phyloP scores from a whole-genome alignment of 2,797 vertebrate species.

The Smutsia gigantea region DNA sequence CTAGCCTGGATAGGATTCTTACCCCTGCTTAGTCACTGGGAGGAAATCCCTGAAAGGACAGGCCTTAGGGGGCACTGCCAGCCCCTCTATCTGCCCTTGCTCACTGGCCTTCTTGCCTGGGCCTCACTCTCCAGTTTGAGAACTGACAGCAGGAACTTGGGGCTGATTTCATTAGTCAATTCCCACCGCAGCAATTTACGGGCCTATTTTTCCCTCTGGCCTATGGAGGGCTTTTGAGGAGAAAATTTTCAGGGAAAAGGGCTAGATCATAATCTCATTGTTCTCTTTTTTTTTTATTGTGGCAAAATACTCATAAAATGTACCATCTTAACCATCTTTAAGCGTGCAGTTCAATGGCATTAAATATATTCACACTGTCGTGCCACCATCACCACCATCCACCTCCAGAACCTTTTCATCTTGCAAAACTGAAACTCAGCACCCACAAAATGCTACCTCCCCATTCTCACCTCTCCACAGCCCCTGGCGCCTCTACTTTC shows the following conservation, averaged over 20 bases:
- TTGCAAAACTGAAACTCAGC: neutral
- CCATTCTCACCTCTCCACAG: accelerated
- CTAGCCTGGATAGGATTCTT: neutral
- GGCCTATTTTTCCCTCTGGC: neutral
- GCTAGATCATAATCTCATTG: neutral
- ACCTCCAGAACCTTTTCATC: neutral
- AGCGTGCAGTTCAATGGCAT: accelerated
- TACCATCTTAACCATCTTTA: neutral
- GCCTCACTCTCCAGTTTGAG: neutral
- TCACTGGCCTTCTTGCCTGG: neutral
- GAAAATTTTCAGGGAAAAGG: neutral
- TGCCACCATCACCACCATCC: accelerated
- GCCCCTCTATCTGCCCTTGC: accelerated
- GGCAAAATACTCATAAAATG: neutral
- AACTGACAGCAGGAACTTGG: neutral
- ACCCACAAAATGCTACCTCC: neutral
- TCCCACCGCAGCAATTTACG: neutral
- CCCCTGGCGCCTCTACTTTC: neutral
- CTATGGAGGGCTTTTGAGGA: neutral
- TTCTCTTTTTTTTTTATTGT: neutral
- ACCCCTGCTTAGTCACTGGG: neutral
- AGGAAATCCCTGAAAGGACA: neutral
- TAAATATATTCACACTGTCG: accelerated
- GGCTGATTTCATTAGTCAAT: neutral
- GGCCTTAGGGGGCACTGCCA: neutral